phyloP scores from a whole-genome alignment of 2,797 vertebrate species.

The Amblyraja radiata region DNA sequence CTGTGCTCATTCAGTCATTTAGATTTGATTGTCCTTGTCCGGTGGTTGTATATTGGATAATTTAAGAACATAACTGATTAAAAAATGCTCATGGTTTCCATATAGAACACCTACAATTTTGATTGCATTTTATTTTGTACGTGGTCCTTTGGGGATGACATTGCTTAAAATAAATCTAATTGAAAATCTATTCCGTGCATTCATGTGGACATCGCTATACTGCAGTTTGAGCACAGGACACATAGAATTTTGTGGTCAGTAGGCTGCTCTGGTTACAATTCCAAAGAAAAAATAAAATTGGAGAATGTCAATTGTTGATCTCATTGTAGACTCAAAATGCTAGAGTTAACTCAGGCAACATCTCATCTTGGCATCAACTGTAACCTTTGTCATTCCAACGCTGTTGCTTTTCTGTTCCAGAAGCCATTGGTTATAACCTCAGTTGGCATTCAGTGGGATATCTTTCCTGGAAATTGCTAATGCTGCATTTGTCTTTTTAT shows the following conservation, averaged over 20 bases:
- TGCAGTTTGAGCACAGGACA: not conserved
- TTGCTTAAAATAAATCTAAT: not conserved
- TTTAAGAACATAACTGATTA: not conserved
- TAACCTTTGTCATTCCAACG: not conserved
- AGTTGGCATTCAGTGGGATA: not conserved
- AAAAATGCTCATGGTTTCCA: not conserved
- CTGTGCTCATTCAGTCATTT: not conserved
- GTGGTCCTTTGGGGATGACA: not conserved
- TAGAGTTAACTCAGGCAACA: too few relatives aligned
- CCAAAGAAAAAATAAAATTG: not conserved
- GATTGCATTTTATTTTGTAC: not conserved
- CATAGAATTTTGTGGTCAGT: not conserved
- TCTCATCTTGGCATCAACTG: not conserved
- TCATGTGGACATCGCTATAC: not conserved
- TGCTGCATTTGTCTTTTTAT: constrained; percentile 43
- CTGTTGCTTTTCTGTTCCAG: not conserved
- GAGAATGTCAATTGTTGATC: not conserved
- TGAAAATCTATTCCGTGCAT: not conserved
- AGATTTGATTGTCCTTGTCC: not conserved
- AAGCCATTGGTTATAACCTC: not conserved
- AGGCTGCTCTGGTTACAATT: not conserved
- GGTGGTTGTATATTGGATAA: not conserved
- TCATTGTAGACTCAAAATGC: too few relatives aligned
- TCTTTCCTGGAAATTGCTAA: not conserved
- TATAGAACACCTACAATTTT: not conserved